phyloP scores from a whole-genome alignment of 2,113 vertebrate species.

The Hiodon tergisus region DNA sequence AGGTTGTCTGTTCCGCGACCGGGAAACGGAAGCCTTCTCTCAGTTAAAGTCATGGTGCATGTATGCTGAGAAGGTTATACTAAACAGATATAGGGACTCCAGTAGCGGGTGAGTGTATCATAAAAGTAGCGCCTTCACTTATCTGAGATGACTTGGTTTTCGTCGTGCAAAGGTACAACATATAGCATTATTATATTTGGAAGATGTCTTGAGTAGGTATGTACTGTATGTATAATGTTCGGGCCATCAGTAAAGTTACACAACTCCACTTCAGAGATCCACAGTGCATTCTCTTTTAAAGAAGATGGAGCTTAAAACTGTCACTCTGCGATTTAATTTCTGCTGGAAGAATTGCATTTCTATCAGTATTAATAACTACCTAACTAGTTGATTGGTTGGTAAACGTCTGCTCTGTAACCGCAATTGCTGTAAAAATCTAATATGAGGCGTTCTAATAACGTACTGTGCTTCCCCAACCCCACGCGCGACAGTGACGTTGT shows the following conservation, averaged over 20 bases:
- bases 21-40: conserved; percentile 63
- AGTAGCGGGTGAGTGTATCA: conserved; percentile 50
- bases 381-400: too few species aligned
- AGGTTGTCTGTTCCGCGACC: conserved; percentile 48
- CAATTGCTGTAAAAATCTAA: too few species aligned
- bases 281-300: too few species aligned
- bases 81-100: conserved; percentile 34
- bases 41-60: conserved; percentile 52
- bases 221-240: neutral
- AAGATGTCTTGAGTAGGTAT: neutral
- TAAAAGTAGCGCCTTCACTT: neutral
- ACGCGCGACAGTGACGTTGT: too few species aligned
- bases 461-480: too few species aligned
- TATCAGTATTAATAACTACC: too few species aligned
- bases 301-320: too few species aligned
- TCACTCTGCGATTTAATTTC: too few species aligned
- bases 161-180: neutral
- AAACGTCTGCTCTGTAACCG: too few species aligned
- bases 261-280: conserved; percentile 27
- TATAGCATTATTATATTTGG: neutral
- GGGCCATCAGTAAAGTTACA: conserved; percentile 28
- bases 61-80: conserved; percentile 64
- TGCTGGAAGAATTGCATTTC: too few species aligned
- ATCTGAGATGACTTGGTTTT: neutral
- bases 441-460: too few species aligned